Percentiles rank a stretch among this genome's conserved stretches.
phyloP scores from a whole-genome alignment of 2,888 invertebrate species.

The Drosophila atripex region DNA sequence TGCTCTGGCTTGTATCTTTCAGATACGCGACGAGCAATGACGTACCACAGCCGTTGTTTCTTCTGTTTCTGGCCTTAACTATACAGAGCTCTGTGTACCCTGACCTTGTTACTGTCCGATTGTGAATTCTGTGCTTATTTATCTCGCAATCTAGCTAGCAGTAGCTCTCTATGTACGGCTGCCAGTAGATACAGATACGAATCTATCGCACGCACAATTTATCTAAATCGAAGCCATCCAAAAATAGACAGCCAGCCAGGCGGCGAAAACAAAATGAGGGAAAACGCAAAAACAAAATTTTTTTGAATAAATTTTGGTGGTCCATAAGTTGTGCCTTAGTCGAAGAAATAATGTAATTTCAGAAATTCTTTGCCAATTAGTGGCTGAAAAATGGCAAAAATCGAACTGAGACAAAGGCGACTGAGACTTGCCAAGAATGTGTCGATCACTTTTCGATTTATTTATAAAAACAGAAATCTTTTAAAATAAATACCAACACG shows the following conservation, averaged over 20 bases:
- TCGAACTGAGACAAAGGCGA: neutral
- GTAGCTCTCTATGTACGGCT: neutral
- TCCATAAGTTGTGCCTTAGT: constrained; percentile 23
- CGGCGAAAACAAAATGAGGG: too few relatives aligned
- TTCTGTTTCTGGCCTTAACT: too few relatives aligned
- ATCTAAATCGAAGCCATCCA: constrained; percentile 38
- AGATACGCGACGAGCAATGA: constrained; percentile 61
- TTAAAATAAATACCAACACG: constrained; percentile 8
- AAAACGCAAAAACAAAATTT: constrained; percentile 53
- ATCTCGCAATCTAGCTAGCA: constrained; percentile 4
- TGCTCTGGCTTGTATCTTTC: constrained; percentile 56
- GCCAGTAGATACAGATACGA: constrained; percentile 28
- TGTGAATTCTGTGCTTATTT: constrained; percentile 41
- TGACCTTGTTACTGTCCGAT: constrained; percentile 72
- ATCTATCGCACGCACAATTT: constrained; percentile 48
- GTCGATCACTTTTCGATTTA: neutral
- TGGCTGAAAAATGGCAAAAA: neutral
- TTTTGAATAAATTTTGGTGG: constrained; percentile 45
- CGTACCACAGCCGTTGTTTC: constrained; percentile 12
- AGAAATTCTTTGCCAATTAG: constrained; percentile 1
- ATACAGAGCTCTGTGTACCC: constrained; percentile 66
- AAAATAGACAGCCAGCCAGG: constrained; percentile 32
- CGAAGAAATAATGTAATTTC: neutral
- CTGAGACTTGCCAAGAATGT: neutral
- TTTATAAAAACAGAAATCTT: neutral